Conservation (phyloP, 23 tunicate species). For the Halocynthia roretzi region DNA sequence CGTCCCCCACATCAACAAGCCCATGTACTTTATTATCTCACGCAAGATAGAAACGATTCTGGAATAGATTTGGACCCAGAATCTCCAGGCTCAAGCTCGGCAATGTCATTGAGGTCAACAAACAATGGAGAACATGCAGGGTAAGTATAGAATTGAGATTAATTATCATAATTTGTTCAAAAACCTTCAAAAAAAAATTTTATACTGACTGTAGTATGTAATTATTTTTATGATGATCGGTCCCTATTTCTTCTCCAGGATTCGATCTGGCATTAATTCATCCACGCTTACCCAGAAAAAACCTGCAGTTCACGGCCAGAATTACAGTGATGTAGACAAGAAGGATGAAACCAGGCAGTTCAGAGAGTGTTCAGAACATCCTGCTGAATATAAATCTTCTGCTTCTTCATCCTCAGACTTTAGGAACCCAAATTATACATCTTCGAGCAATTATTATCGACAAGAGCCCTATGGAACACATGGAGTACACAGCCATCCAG, state of each 20-base stretch:
- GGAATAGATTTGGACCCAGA: slow-evolving; percentile 18
- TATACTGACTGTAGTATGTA: not conserved
- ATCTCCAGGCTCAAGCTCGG: slow-evolving; percentile 10
- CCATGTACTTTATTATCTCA: not conserved
- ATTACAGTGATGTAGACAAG: too few relatives aligned
- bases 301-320: too few relatives aligned
- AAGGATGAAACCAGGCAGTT: too few relatives aligned
- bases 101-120: not conserved
- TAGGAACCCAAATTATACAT: too few relatives aligned
- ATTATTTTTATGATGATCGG: not conserved
- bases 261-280: not conserved
- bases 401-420: too few relatives aligned
- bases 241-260: not conserved
- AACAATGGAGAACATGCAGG: not conserved
- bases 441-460: too few relatives aligned
- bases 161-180: not conserved
- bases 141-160: not conserved
- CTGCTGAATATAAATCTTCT: too few relatives aligned
- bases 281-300: too few relatives aligned
- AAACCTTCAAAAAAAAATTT: not conserved
- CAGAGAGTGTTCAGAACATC: too few relatives aligned
- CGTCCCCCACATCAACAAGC: not conserved
- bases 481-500: too few relatives aligned
- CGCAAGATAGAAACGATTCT: slow-evolving; percentile 14
- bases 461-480: too few relatives aligned